phyloP scores from a whole-genome alignment of 92 coral and sea anemone species.

The Porites divaricata region DNA sequence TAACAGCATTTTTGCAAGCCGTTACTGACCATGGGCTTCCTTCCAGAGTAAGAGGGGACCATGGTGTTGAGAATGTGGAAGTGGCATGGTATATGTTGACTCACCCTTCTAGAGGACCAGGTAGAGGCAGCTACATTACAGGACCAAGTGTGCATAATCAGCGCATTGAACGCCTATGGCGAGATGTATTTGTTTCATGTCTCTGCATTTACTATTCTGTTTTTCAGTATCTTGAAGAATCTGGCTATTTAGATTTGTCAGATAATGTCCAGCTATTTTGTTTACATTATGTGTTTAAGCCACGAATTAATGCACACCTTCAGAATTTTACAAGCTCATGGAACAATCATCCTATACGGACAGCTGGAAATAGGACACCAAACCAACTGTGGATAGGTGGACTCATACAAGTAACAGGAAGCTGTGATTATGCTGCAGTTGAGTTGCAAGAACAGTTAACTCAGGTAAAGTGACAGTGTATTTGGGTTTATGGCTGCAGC shows the following conservation, averaged over 20 bases:
- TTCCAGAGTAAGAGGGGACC: constrained; percentile 62
- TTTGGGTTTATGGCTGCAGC: too few relatives aligned
- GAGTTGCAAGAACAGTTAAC: constrained; percentile 35
- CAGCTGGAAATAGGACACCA: constrained; percentile 60
- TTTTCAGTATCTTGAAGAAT: constrained; percentile 59
- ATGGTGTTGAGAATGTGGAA: constrained; percentile 70
- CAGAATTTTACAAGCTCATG: constrained; percentile 46
- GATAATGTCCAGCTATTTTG: constrained; percentile 62
- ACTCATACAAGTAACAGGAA: constrained; percentile 43
- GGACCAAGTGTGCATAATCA: constrained; percentile 69
- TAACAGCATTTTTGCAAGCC: constrained; percentile 45
- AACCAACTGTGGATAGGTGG: constrained; percentile 71
- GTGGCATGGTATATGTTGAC: constrained; percentile 63
- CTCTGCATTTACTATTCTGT: constrained; percentile 65
- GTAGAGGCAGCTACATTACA: constrained; percentile 56
- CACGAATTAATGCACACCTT: constrained; percentile 59
- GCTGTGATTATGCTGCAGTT: constrained; percentile 42
- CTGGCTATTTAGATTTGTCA: constrained; percentile 57
- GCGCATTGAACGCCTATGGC: constrained; percentile 65
- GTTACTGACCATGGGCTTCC: constrained; percentile 58
- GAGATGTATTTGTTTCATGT: constrained; percentile 58
- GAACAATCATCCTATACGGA: constrained; percentile 58
- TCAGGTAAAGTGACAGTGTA: background rate
- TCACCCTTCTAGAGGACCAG: constrained; percentile 70
- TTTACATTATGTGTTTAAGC: constrained; percentile 67